Conservation (phyloP, 2,797 vertebrate species). For the Falco columbarius region DNA sequence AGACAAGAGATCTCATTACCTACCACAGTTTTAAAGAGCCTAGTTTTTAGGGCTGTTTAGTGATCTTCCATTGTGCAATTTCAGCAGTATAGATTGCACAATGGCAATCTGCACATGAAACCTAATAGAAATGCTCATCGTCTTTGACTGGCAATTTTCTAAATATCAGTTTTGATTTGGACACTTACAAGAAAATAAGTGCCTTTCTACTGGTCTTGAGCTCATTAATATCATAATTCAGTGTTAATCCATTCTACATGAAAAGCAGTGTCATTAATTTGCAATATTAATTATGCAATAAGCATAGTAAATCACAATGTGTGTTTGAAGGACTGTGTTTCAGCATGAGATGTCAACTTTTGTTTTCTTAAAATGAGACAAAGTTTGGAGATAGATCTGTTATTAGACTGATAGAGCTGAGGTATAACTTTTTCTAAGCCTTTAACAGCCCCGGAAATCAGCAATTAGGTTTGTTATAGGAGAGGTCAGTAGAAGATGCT, state of each 20-base stretch:
- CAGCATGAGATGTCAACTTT: not conserved
- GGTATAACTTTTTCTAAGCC: not conserved
- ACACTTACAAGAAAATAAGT: slow-evolving; percentile 7
- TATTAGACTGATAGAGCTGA: not conserved
- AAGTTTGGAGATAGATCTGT: not conserved
- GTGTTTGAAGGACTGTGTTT: not conserved
- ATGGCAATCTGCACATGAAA: not conserved
- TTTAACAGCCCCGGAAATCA: not conserved
- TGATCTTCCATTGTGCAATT: not conserved
- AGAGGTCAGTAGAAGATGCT: not conserved
- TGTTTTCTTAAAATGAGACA: not conserved
- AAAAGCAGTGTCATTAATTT: not conserved
- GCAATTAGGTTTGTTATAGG: not conserved
- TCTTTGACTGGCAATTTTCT: not conserved
- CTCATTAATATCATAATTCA: not conserved
- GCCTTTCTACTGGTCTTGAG: not conserved
- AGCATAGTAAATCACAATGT: not conserved
- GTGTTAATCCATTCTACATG: not conserved
- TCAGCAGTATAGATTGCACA: not conserved
- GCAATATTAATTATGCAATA: not conserved
- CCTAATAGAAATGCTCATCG: not conserved
- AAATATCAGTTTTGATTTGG: not conserved
- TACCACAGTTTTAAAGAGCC: not conserved
- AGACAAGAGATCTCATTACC: not conserved
- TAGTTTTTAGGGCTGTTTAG: not conserved